Percentiles rank a stretch among this genome's conserved stretches.
Evolutionary conservation across 1,140 invertebrate species (phyloP).

Genomic region (Aphelenchoides besseyi): DNA sequence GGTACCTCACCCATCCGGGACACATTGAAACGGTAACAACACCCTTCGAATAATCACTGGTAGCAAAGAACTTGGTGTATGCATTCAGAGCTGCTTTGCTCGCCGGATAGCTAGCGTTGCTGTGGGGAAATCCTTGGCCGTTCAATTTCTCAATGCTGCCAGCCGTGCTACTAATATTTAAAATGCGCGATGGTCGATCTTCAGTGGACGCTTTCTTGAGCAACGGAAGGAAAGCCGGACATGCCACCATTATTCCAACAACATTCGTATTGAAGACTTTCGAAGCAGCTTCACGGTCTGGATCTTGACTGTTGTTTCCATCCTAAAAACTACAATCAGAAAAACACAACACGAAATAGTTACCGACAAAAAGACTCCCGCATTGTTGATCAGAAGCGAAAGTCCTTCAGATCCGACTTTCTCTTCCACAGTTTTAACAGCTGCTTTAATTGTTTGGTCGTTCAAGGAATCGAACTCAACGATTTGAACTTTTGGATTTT

Average conservation of each 20-base stretch:
- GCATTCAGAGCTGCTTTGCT: constrained; percentile 17
- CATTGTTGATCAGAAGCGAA: constrained; percentile 12
- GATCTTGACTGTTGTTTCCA: neutral
- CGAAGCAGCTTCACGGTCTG: constrained; percentile 6
- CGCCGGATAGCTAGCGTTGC: neutral
- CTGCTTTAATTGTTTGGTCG: constrained; percentile 8
- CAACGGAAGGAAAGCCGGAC: constrained; percentile 6
- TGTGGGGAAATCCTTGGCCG: neutral
- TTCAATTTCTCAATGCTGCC: neutral
- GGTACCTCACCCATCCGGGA: too few relatives aligned
- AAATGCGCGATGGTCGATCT: neutral
- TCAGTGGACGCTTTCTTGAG: neutral
- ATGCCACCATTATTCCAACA: neutral
- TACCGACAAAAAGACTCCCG: constrained; percentile 8
- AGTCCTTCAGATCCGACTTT: constrained; percentile 9
- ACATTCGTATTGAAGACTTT: constrained; percentile 21
- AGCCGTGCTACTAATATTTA: neutral
- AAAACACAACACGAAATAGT: neutral
- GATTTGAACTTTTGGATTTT: constrained; percentile 12
- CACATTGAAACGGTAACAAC: neutral
- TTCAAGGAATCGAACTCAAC: constrained; percentile 16
- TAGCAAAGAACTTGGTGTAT: constrained; percentile 7
- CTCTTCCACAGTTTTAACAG: neutral
- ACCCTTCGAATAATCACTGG: neutral
- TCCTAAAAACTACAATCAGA: neutral